Percentiles rank a stretch among this genome's conserved stretches.
Conservation (phyloP, 2,113 vertebrate genomes). For the Ptilonorhynchus violaceus region DNA sequence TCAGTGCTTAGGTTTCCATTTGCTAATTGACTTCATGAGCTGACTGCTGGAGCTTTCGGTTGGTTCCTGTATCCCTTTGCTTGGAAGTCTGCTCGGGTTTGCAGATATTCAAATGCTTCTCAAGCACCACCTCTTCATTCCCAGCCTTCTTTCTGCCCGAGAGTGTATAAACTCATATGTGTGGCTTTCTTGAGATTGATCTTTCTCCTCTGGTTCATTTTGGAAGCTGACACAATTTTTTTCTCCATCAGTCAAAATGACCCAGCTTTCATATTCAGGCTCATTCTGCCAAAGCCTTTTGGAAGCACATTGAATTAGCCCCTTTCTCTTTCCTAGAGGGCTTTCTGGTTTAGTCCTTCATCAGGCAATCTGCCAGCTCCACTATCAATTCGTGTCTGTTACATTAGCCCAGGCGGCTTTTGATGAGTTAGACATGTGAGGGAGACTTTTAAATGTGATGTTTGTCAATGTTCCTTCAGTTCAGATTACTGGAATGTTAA, state of each 20-base stretch:
- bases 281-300: conserved; percentile 21
- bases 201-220: conserved; percentile 22
- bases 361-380: conserved; percentile 48
- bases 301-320: conserved; percentile 18
- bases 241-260: conserved; percentile 33
- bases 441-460: conserved; percentile 1
- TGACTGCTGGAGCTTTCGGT: not conserved
- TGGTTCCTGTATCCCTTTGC: not conserved
- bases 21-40: not conserved
- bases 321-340: conserved; percentile 47
- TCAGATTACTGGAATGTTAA: not conserved
- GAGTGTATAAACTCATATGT: not conserved
- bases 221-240: conserved; percentile 9
- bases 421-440: conserved; percentile 3
- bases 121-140: not conserved
- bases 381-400: conserved; percentile 38
- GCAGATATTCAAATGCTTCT: not conserved
- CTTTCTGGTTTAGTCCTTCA: conserved; percentile 34
- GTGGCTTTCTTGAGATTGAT: conserved; percentile 33
- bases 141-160: not conserved
- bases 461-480: conserved; percentile 30
- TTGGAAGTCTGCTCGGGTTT: conserved; percentile 1
- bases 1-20: not conserved
- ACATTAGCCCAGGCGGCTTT: not conserved
- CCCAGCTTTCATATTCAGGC: not conserved